phyloP scores from a whole-genome alignment of 2,888 invertebrate genomes.

The Piscicola geometra region DNA sequence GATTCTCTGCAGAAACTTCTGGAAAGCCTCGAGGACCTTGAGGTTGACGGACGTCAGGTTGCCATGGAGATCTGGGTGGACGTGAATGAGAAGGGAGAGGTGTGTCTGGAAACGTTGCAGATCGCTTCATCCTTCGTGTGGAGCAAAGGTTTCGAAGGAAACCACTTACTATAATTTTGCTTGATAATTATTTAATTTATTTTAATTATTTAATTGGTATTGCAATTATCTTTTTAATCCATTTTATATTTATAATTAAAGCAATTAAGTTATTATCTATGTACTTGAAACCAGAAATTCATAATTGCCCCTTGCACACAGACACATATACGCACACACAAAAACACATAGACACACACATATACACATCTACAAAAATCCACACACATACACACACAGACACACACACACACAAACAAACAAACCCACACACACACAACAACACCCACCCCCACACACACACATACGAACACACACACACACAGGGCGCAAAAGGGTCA shows the following conservation, averaged over 20 bases:
- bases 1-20: conserved; percentile 35
- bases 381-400: not conserved
- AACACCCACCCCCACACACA: not conserved
- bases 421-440: not conserved
- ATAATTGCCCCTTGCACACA: too few relatives aligned
- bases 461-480: too few relatives aligned
- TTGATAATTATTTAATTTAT: not conserved
- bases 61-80: conserved; percentile 41
- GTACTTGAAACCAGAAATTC: too few relatives aligned
- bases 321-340: too few relatives aligned
- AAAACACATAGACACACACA: too few relatives aligned
- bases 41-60: conserved; percentile 30
- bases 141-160: conserved; percentile 25
- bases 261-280: too few relatives aligned
- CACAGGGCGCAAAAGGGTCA: conserved; percentile 26
- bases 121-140: conserved; percentile 32
- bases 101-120: conserved; percentile 32
- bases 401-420: not conserved
- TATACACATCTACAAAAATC: not conserved
- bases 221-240: not conserved
- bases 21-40: conserved; percentile 18
- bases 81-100: conserved; percentile 12
- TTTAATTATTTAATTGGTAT: not conserved
- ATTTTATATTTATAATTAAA: too few relatives aligned
- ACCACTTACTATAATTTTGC: too few relatives aligned